Conservation (phyloP, 1,140 invertebrate genomes). For the Araneus ventricosus region DNA sequence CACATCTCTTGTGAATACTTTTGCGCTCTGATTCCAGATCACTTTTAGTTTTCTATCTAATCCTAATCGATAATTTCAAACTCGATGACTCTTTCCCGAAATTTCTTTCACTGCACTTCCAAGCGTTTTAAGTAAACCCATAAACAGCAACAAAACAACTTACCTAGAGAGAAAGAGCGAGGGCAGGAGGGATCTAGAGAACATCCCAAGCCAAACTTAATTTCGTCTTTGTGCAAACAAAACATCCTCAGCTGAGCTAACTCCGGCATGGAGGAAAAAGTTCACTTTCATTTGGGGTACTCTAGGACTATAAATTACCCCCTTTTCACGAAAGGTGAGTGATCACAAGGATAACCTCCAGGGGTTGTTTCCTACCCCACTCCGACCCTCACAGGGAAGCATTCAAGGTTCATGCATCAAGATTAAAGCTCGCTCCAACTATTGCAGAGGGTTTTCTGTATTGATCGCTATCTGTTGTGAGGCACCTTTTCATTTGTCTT, state of each 20-base stretch:
- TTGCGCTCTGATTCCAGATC: too few relatives aligned
- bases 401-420: constrained; percentile 46
- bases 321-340: constrained; percentile 28
- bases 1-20: too few relatives aligned
- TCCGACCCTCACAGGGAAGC: neutral
- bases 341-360: neutral
- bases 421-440: constrained; percentile 48
- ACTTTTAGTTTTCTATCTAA: too few relatives aligned
- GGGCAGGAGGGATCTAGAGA: neutral
- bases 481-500: constrained; percentile 58
- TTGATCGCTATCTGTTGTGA: constrained; percentile 48
- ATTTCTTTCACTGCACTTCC: too few relatives aligned
- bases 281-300: neutral
- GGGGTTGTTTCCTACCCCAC: neutral
- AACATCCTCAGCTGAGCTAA: neutral
- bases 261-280: neutral
- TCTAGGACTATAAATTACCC: neutral
- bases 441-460: neutral
- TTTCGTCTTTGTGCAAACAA: constrained; percentile 9
- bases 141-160: neutral
- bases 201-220: neutral
- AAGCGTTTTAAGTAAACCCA: too few relatives aligned
- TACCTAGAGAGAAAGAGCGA: neutral
- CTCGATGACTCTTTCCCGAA: too few relatives aligned
- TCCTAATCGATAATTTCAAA: too few relatives aligned